These are phyloP conservation scores for Tupiocoris notatus DNA, from an alignment of 2,888 invertebrate genomes.

Conservation along the genomic window DNA sequence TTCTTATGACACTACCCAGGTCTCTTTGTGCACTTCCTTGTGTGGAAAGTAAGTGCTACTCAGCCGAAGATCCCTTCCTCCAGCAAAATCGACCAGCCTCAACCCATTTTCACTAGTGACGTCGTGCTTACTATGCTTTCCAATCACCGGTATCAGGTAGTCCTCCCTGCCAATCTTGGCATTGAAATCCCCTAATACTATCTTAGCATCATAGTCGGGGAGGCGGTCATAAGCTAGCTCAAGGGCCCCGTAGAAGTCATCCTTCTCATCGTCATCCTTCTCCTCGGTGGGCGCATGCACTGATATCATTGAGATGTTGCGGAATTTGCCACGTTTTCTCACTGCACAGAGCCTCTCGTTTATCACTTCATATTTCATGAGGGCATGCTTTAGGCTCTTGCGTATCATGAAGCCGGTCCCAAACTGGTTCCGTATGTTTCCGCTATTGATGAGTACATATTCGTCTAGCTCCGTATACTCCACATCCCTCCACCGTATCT, in stretches of 20 bases:
- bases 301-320: slow-evolving; percentile 1
- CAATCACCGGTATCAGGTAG: not conserved
- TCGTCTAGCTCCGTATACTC: not conserved
- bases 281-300: slow-evolving; percentile 24
- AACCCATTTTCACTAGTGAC: slow-evolving; percentile 12
- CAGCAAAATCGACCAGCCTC: slow-evolving; percentile 10
- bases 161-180: not conserved
- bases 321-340: not conserved
- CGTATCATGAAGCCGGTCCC: slow-evolving; percentile 17
- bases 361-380: slow-evolving; percentile 5
- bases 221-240: not conserved
- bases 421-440: not conserved
- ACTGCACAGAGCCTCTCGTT: slow-evolving; percentile 1
- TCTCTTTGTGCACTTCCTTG: slow-evolving; percentile 23
- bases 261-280: slow-evolving; percentile 10
- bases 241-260: not conserved
- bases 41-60: slow-evolving; percentile 25
- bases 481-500: not conserved
- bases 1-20: slow-evolving; percentile 20
- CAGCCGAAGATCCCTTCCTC: not conserved
- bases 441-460: slow-evolving; percentile 16
- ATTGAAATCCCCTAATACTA: slow-evolving; percentile 12
- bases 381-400: not conserved
- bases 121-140: slow-evolving; percentile 2
- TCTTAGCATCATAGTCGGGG: not conserved